These are phyloP conservation scores for Puntigrus tetrazona DNA, from an alignment of 2,113 vertebrate genomes.

Conservation along the genomic window DNA sequence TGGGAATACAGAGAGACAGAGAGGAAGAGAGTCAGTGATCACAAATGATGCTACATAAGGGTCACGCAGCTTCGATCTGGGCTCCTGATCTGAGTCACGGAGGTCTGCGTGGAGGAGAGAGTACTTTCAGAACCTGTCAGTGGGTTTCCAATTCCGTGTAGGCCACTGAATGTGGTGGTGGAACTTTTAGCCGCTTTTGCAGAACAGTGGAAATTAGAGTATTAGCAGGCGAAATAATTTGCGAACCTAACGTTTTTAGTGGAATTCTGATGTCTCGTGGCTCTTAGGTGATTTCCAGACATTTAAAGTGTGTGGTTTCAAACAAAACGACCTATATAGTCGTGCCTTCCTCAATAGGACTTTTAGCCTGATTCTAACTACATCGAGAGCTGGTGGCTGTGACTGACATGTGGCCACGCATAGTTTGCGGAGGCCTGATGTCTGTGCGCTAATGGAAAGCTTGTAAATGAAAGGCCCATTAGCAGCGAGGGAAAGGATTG, in stretches of 20 bases:
- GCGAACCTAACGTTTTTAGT: conserved; percentile 1
- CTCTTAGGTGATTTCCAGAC: conserved; percentile 37
- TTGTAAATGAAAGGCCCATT: conserved; percentile 60
- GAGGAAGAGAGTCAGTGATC: neutral
- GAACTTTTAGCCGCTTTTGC: conserved; percentile 41
- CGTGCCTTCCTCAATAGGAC: neutral
- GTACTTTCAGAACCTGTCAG: conserved; percentile 26
- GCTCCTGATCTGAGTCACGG: conserved; percentile 44
- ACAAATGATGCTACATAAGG: neutral
- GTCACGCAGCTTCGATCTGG: neutral
- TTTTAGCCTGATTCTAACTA: neutral
- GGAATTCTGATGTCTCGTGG: conserved; percentile 1
- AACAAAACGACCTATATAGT: neutral
- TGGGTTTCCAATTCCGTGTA: conserved; percentile 40
- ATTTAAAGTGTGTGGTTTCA: conserved; percentile 18
- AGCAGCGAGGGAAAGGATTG: conserved; percentile 63
- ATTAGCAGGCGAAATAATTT: neutral
- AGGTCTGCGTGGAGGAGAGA: conserved; percentile 17
- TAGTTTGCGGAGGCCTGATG: conserved; percentile 61
- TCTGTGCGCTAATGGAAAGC: conserved; percentile 63
- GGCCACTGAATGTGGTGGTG: conserved; percentile 30
- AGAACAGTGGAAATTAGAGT: conserved; percentile 46
- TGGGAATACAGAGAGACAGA: conserved; percentile 52
- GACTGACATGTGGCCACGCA: conserved; percentile 32
- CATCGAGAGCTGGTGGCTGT: neutral